phyloP scores from a whole-genome alignment of 2,797 vertebrate species.

The Sebastes taczanowskii region DNA sequence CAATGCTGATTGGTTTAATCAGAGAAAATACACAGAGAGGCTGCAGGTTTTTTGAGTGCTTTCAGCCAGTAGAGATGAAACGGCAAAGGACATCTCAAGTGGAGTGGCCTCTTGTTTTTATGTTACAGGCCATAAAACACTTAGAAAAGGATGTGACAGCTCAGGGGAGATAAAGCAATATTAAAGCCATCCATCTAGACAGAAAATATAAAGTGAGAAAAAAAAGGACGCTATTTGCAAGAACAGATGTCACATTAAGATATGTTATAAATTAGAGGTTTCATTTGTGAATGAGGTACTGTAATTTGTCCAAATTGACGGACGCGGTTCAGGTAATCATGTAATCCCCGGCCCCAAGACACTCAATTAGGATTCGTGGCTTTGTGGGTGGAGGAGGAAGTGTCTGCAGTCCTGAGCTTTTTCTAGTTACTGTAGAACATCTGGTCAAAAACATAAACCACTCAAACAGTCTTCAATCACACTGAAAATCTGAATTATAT shows the following conservation, averaged over 20 bases:
- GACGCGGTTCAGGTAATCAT: constrained; percentile 20
- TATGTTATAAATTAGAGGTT: constrained; percentile 5
- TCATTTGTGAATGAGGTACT: constrained; percentile 18
- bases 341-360: background rate
- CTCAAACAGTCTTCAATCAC: background rate
- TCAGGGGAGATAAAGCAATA: background rate
- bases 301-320: constrained; percentile 28
- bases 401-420: background rate
- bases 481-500: background rate
- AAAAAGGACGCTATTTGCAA: background rate
- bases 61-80: constrained; percentile 7
- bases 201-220: background rate
- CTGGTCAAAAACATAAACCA: background rate
- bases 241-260: background rate
- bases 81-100: background rate
- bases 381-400: background rate
- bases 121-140: constrained; percentile 1
- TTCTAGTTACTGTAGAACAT: background rate
- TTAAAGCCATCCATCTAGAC: background rate
- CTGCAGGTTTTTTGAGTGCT: constrained; percentile 20
- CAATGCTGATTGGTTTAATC: constrained; percentile 37
- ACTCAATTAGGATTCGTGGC: constrained; percentile 29
- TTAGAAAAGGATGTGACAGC: background rate
- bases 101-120: background rate
- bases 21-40: constrained; percentile 1